Evolutionary conservation across 2,113 vertebrate species (phyloP).

Genomic region (Thamnophis sirtalis): DNA sequence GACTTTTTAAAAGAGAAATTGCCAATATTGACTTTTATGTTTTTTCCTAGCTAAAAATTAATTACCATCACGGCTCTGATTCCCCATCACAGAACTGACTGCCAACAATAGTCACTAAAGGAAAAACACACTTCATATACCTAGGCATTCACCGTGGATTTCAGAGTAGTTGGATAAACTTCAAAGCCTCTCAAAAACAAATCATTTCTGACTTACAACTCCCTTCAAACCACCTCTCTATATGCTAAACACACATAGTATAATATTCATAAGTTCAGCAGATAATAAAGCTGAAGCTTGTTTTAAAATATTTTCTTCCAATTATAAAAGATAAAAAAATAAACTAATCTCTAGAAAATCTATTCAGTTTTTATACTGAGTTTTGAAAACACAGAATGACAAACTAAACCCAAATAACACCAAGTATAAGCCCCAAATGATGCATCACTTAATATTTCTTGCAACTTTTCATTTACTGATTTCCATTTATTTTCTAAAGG

Average conservation of each 20-base stretch:
- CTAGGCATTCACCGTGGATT: slow-evolving; percentile 13
- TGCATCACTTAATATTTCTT: background rate
- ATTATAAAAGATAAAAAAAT: slow-evolving; percentile 27
- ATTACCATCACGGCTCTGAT: background rate
- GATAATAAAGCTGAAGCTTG: slow-evolving; percentile 51
- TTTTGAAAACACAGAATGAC: accelerated
- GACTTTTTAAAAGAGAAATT: background rate
- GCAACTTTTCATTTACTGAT: background rate
- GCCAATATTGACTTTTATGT: background rate
- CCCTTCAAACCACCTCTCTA: slow-evolving; percentile 48
- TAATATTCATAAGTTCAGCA: slow-evolving; percentile 45
- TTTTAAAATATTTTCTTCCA: slow-evolving; percentile 25
- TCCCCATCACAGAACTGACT: background rate
- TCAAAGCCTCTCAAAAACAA: slow-evolving; percentile 3
- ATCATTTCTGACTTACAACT: slow-evolving; percentile 12
- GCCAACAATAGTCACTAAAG: background rate
- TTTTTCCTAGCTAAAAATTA: background rate
- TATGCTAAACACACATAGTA: slow-evolving; percentile 28
- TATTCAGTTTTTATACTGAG: background rate
- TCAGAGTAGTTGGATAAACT: slow-evolving; percentile 13
- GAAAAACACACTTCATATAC: background rate
- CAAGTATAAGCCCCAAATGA: background rate
- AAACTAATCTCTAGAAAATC: slow-evolving; percentile 23
- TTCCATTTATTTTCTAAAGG: background rate
- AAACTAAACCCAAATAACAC: background rate